Conservation (phyloP, 2,888 invertebrate species). For the Phyto melanocephala region DNA sequence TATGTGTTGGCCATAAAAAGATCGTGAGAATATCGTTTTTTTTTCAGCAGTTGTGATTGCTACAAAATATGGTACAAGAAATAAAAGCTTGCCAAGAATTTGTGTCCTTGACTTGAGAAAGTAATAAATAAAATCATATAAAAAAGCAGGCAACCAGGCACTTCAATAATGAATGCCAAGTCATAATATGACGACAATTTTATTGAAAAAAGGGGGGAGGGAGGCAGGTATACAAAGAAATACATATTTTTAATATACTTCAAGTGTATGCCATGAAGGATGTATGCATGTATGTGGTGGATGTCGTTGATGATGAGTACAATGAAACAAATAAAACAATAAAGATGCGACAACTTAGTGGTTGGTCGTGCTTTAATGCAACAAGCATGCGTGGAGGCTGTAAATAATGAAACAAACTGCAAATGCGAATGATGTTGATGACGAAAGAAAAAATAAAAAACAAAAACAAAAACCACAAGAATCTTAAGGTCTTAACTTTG, state of each 20-base stretch:
- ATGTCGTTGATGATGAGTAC: constrained; percentile 12
- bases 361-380: constrained; percentile 58
- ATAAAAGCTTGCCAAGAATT: constrained; percentile 48
- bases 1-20: constrained; percentile 66
- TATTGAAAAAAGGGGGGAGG: background rate
- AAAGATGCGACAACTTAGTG: constrained; percentile 59
- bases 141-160: constrained; percentile 33
- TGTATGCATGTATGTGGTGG: constrained; percentile 1
- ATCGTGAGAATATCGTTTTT: constrained; percentile 67
- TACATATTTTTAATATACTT: background rate
- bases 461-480: constrained; percentile 51
- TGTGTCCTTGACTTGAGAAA: constrained; percentile 64
- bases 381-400: constrained; percentile 60
- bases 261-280: background rate
- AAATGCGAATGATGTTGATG: constrained; percentile 30
- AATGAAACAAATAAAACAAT: constrained; percentile 44
- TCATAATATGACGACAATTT: background rate
- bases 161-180: constrained; percentile 15
- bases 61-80: constrained; percentile 15
- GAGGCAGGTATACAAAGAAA: background rate
- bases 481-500: constrained; percentile 57
- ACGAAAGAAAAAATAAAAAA: constrained; percentile 5
- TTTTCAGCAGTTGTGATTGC: constrained; percentile 6
- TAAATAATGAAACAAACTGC: constrained; percentile 56
- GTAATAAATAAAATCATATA: constrained; percentile 41